These are phyloP conservation scores for Andrena chrysosceles DNA, from an alignment of 2,888 invertebrate genomes.

Conservation along the genomic window DNA sequence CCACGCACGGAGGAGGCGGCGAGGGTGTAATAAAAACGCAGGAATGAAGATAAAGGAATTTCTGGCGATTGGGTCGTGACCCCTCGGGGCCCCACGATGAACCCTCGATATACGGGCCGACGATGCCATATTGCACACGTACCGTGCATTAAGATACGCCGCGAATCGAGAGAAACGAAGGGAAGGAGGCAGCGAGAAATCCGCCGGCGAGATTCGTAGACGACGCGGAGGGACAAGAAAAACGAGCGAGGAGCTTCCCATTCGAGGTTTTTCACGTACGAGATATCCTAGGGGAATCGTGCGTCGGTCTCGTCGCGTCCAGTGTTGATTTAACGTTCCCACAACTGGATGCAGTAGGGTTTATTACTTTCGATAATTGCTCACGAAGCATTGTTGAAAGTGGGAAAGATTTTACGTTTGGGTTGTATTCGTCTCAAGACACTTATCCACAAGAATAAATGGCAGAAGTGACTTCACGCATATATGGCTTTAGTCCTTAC, in stretches of 20 bases:
- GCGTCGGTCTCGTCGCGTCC: background rate
- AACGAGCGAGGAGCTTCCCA: slow-evolving; percentile 9
- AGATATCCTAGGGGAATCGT: background rate
- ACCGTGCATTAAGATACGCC: slow-evolving; percentile 61
- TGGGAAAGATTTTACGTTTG: background rate
- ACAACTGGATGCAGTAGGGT: background rate
- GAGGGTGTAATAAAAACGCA: slow-evolving; percentile 67
- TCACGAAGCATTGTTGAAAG: background rate
- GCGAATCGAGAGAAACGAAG: slow-evolving; percentile 29
- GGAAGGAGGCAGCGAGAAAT: slow-evolving; percentile 21
- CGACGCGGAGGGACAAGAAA: slow-evolving; percentile 20
- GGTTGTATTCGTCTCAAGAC: background rate
- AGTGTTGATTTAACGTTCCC: slow-evolving; percentile 5
- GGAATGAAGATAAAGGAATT: slow-evolving; percentile 73
- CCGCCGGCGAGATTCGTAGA: slow-evolving; percentile 31
- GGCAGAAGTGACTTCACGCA: too few relatives aligned
- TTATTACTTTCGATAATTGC: background rate
- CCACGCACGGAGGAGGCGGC: slow-evolving; percentile 54
- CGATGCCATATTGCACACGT: slow-evolving; percentile 65
- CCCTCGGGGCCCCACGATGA: slow-evolving; percentile 59
- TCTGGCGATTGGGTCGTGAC: slow-evolving; percentile 71
- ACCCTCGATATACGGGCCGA: slow-evolving; percentile 61
- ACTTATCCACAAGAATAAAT: background rate
- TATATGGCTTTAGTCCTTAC: too few relatives aligned
- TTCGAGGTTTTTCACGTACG: background rate